These are phyloP conservation scores for Ormyrus nitidulus DNA, from an alignment of 2,888 invertebrate species.

Conservation along the genomic window DNA sequence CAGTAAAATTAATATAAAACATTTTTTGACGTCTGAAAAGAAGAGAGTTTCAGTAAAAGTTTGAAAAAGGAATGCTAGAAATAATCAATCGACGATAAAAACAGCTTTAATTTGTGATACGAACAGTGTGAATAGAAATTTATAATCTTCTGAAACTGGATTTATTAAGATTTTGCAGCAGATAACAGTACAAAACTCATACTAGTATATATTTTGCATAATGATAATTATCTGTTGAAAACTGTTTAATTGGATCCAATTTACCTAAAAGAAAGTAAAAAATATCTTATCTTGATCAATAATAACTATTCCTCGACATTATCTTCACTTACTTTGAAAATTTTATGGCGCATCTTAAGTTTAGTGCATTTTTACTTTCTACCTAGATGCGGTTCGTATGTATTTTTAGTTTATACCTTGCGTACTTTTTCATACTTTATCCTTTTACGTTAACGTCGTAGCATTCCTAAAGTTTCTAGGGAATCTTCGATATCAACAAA, in stretches of 20 bases:
- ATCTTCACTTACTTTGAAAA: too few relatives aligned
- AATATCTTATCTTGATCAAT: too few relatives aligned
- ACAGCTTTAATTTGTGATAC: neutral
- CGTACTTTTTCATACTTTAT: neutral
- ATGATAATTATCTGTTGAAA: conserved; percentile 13
- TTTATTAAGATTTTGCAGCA: conserved; percentile 3
- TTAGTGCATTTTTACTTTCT: too few relatives aligned
- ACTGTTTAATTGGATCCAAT: conserved; percentile 15
- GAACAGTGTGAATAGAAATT: neutral
- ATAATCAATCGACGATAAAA: neutral
- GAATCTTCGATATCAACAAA: conserved; percentile 64
- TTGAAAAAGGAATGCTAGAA: neutral
- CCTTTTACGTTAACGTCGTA: conserved; percentile 5
- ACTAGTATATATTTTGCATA: neutral
- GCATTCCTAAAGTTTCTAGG: neutral
- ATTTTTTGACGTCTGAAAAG: neutral
- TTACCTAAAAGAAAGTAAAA: neutral
- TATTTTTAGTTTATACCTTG: too few relatives aligned
- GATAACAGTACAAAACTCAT: neutral
- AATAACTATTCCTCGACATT: too few relatives aligned
- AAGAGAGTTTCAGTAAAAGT: neutral
- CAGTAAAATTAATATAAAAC: conserved; percentile 5
- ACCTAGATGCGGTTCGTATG: too few relatives aligned
- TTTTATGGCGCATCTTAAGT: too few relatives aligned
- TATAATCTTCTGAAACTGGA: conserved; percentile 27